Evolutionary conservation across 2,797 vertebrate species (phyloP), one percentile per base, ranked within the genome.

Genomic region (Lophius americanus): DNA sequence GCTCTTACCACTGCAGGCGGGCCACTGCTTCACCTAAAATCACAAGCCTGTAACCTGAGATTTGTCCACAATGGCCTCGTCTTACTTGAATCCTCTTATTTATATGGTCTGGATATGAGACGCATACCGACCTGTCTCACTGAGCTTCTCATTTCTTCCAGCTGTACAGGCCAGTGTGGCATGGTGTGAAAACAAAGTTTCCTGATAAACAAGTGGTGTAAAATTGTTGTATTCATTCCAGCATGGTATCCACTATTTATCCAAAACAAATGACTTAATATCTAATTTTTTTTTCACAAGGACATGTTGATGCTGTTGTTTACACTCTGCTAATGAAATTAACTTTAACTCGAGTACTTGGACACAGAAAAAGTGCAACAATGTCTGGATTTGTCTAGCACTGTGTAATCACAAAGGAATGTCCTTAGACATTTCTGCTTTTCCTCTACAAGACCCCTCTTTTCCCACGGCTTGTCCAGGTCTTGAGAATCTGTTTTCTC

Each of bases 341-440:
- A 61, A 75, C 76, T 84, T 76, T 60, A 76, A 81, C 68, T 82
- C 6, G 8, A 73, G 78, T 66, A 55, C 66, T 79, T 79, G 88
- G 84, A 91, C 84, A 81, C 60, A 55, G 56, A 83, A 88, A 71
- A 68, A 87, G 68, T 85, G 64, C 76, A 92, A 89, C 92, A 93
- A 93, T 93, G 93, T 93, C 89, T 93, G 92, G 91, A 93, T 91
- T 91, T 91, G 88, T 92, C 83, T 85, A 76, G 87, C 81, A 64
- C 89, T 92, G 90, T 93, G 92, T 93, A 93, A 94, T 94, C 93
- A 91, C 93, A 91, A 90, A 93, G 92, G 93, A 94, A 94, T 94
- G 93, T 92, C 92, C 89, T 86, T 88, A 92, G 91, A 93, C 91
- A 90, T 91, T 92, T 93, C 88, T 85, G 90, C 91, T 90, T 91